Percentiles rank a stretch among this genome's conserved stretches.
Evolutionary conservation across 2,888 invertebrate genomes (phyloP).

Genomic region (Acanthosepion esculentum): DNA sequence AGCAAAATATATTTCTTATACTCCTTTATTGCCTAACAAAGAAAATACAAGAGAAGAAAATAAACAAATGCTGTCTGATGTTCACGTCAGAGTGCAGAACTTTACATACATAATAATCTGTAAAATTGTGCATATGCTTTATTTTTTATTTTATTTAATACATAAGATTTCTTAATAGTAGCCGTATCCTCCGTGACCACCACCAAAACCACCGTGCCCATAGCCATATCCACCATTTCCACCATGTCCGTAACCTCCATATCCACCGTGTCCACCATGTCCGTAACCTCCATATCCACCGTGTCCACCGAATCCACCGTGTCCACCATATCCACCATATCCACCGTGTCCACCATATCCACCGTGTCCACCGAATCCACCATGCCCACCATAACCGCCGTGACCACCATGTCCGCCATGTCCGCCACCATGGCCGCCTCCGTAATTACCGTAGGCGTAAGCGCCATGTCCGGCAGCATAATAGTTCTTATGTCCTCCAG

Average conservation of each 20-base stretch:
- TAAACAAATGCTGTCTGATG: too few relatives aligned
- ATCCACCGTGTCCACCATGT: background rate
- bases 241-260: background rate
- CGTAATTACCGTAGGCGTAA: background rate
- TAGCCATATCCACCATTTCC: background rate
- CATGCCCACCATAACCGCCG: background rate
- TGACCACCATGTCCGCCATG: background rate
- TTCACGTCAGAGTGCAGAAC: too few relatives aligned
- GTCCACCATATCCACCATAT: background rate
- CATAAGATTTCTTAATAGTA: too few relatives aligned
- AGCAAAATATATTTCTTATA: too few relatives aligned
- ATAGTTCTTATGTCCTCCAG: background rate
- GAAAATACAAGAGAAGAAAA: too few relatives aligned
- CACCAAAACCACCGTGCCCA: background rate
- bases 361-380: background rate
- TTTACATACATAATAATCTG: too few relatives aligned
- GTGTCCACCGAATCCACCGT: background rate
- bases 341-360: background rate
- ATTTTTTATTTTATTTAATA: too few relatives aligned
- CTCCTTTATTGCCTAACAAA: too few relatives aligned
- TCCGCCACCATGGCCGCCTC: background rate
- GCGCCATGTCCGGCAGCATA: background rate
- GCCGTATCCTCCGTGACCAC: too few relatives aligned
- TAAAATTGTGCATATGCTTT: too few relatives aligned
- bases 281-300: background rate